phyloP scores from a whole-genome alignment of 1,140 invertebrate species.

The Drosophila auraria region DNA sequence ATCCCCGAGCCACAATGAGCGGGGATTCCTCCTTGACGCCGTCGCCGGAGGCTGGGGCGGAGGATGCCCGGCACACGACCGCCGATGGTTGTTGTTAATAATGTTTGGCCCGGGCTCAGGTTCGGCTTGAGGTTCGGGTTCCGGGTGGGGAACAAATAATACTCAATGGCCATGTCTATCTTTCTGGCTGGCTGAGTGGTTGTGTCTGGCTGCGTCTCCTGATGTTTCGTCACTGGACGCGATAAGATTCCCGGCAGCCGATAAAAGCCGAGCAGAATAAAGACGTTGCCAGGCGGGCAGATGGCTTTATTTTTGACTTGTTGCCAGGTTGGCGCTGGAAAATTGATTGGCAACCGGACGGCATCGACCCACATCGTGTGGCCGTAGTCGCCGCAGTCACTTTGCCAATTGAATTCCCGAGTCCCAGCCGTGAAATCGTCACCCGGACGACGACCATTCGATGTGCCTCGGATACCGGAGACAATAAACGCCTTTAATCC shows the following conservation, averaged over 20 bases:
- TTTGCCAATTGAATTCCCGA: conserved; percentile 43
- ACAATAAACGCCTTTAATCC: conserved; percentile 46
- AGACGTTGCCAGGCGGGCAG: conserved; percentile 35
- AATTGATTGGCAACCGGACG: conserved; percentile 58
- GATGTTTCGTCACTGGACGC: conserved; percentile 57
- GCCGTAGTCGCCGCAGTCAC: conserved; percentile 13
- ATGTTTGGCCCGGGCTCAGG: conserved; percentile 50
- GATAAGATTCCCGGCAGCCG: conserved; percentile 67
- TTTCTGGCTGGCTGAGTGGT: conserved; percentile 63
- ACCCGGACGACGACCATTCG: conserved; percentile 20
- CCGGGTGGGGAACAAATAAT: conserved; percentile 59
- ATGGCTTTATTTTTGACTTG: conserved; percentile 49
- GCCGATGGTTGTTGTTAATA: conserved; percentile 73
- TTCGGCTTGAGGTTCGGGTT: neutral
- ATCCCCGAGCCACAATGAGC: conserved; percentile 42
- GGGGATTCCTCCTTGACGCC: conserved; percentile 10
- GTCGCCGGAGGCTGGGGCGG: conserved; percentile 26
- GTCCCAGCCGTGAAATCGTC: conserved; percentile 8
- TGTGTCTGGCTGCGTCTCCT: conserved; percentile 37
- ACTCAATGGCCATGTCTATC: conserved; percentile 70
- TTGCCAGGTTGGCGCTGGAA: conserved; percentile 43
- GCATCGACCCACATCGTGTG: conserved; percentile 51
- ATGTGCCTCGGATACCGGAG: conserved; percentile 28
- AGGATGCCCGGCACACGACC: conserved; percentile 49
- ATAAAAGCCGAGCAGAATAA: conserved; percentile 41